Percentiles rank a stretch among this genome's conserved stretches.
Conservation (phyloP, 2,888 invertebrate genomes). For the Orthosia gracilis region DNA sequence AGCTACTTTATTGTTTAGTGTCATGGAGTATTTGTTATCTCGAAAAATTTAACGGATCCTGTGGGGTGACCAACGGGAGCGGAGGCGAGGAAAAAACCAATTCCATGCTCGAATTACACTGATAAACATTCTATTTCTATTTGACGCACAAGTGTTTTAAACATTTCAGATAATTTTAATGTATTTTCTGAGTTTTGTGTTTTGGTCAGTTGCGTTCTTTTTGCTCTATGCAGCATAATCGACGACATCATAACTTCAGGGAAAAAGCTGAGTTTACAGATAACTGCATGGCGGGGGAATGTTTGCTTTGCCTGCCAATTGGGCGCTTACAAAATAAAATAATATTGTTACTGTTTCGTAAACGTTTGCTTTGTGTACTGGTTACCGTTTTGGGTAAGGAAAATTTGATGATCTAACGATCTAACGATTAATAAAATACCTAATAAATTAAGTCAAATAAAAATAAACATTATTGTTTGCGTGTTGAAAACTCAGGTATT, state of each 20-base stretch:
- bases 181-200: not conserved
- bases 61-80: too few relatives aligned
- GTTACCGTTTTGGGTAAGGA: not conserved
- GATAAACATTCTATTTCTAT: too few relatives aligned
- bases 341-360: slow-evolving; percentile 34
- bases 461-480: too few relatives aligned
- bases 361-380: not conserved
- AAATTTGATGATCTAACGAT: not conserved
- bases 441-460: too few relatives aligned
- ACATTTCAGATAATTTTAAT: not conserved
- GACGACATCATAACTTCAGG: slow-evolving; percentile 54
- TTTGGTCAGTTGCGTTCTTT: not conserved
- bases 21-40: too few relatives aligned
- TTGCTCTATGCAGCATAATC: slow-evolving; percentile 2
- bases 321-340: slow-evolving; percentile 32
- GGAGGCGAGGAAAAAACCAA: too few relatives aligned
- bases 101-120: too few relatives aligned
- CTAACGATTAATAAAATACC: too few relatives aligned
- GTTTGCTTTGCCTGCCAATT: slow-evolving; percentile 31
- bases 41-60: too few relatives aligned
- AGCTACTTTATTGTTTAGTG: too few relatives aligned
- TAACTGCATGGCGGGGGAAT: slow-evolving; percentile 24
- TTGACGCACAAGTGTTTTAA: not conserved
- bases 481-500: too few relatives aligned
- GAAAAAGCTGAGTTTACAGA: slow-evolving; percentile 50